phyloP scores from a whole-genome alignment of 1,140 invertebrate genomes.

The Physella acuta region DNA sequence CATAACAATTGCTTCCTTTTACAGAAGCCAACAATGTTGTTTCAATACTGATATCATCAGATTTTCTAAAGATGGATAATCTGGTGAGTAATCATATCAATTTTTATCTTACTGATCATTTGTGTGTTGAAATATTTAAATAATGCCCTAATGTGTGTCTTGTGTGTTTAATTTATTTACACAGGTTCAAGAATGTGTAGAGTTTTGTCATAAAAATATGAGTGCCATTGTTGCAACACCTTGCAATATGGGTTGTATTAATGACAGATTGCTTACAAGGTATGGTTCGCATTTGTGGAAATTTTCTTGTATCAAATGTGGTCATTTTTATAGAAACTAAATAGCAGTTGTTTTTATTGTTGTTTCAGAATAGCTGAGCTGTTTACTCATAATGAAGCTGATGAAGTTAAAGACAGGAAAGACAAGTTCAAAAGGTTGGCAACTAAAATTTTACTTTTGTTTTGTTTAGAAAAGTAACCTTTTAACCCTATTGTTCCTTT shows the following conservation, averaged over 20 bases:
- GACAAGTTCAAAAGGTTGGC: slow-evolving; percentile 61
- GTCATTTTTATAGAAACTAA: too few relatives aligned
- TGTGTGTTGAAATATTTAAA: too few relatives aligned
- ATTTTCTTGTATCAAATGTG: too few relatives aligned
- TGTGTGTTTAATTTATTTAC: slow-evolving; percentile 8
- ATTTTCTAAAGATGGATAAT: slow-evolving; percentile 90
- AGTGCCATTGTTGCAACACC: slow-evolving; percentile 53
- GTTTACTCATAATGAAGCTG: slow-evolving; percentile 56
- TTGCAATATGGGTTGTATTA: slow-evolving; percentile 60
- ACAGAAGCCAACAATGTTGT: slow-evolving; percentile 82
- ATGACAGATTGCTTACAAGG: slow-evolving; percentile 56
- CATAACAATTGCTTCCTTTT: too few relatives aligned
- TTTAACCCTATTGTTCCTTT: neutral
- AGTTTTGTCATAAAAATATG: slow-evolving; percentile 56
- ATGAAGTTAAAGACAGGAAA: slow-evolving; percentile 57
- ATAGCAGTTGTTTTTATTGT: neutral
- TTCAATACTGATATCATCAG: slow-evolving; percentile 87
- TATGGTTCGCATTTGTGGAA: slow-evolving; percentile 31
- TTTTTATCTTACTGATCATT: too few relatives aligned
- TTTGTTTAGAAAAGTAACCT: neutral
- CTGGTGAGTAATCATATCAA: slow-evolving; percentile 63
- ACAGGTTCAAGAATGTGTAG: slow-evolving; percentile 56
- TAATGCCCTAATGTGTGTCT: too few relatives aligned
- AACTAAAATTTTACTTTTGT: neutral
- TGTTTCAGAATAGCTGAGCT: slow-evolving; percentile 52